Evolutionary conservation across 2,797 vertebrate genomes (phyloP), one percentile per base, ranked within the genome.

Genomic region (Holocentrus rufus): DNA sequence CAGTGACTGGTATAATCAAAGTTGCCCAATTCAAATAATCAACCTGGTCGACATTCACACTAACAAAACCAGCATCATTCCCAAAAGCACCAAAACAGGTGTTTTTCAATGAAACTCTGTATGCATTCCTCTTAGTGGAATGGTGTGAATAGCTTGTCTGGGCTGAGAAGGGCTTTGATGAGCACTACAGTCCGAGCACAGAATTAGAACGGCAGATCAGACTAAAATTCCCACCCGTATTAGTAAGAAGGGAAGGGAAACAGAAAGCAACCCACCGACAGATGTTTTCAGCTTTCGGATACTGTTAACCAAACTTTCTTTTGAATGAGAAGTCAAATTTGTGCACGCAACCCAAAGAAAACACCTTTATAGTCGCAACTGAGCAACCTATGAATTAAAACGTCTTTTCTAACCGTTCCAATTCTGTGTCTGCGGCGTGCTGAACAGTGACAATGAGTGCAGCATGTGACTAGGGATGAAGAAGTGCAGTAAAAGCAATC

Each of bases 141-240:
- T 77, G 77, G 71, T 68, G 70, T 62, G 42, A 80, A 74, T 46
- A 58, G 30, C 59, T 75, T 64, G 61, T 68, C 82, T 50, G 74
- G 25, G 72, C 71, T 73, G 47, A 42, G 73, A 64, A 77, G 52
- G 34, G 36, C 49, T 54, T 62, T 56, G 27, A 20, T 71, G 69
- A 77, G 71, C 17, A 17, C 18, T 49, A 44, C 2, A 62, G 67
- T 44, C 62, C 62, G 17, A 60, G 54, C 67, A 72, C 22, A 89
- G 75, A 89, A 86, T 85, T 85, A 84, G 81, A 91, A 89, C 20
- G 57, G 76, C 69, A 86, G 76, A 79, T 61, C 27, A 81, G 77
- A 88, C 50, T 42, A n/a, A 47, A 56, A 25, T 53, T 15, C 30
- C 15, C 15, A 30, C 15, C 54, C 11, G 10, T 42, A 42, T 10